Evolutionary conservation across 2,797 vertebrate genomes (phyloP), one percentile per base, ranked within the genome.

Genomic region (Tarsius wallacei): DNA sequence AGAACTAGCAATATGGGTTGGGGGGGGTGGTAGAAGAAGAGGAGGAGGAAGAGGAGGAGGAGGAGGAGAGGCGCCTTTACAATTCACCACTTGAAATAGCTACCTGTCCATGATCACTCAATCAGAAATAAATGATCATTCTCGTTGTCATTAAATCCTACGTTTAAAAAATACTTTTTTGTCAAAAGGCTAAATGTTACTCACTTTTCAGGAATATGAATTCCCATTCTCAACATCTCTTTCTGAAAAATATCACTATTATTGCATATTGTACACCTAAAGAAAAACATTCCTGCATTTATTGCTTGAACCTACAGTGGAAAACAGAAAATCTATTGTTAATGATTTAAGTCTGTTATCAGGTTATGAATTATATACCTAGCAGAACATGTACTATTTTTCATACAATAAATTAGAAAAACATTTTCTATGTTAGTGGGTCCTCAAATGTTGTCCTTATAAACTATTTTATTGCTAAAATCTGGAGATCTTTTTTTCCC

Each of bases 141-240:
- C 89, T 31, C 42, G 82, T 15, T 90, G 21, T 77, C 68, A 95
- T 68, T 91, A 95, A 97, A 91, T 57, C 26, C 53, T 80, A 63
- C 22, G 82, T 93, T 90, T 57, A 96, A 64, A 97, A 93, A 13
- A 90, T 0, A 1, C 8, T 96, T 94, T 90, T 13, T 94, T 84
- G 51, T 21, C 49, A 97, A 91, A 95, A 90, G 36, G 15, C 63
- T 88, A 87, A 90, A 97, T 93, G 28, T 74, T 96, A 98, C 98
- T 98, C 96, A 99, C 99, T 99, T 99, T 99, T 99, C 99, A 94
- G 99, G 99, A 99, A 99, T 99, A 98, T 99, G 98, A 95, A 99
- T 99, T 71, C 99, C 99, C 99, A 99, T 99, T 97, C 99, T 98
- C 94, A 99, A 98, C 99, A 99, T 99, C 99, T 99, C 99, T 95